Conservation (phyloP, 2,888 invertebrate genomes). For the Ditula angustiorana region DNA sequence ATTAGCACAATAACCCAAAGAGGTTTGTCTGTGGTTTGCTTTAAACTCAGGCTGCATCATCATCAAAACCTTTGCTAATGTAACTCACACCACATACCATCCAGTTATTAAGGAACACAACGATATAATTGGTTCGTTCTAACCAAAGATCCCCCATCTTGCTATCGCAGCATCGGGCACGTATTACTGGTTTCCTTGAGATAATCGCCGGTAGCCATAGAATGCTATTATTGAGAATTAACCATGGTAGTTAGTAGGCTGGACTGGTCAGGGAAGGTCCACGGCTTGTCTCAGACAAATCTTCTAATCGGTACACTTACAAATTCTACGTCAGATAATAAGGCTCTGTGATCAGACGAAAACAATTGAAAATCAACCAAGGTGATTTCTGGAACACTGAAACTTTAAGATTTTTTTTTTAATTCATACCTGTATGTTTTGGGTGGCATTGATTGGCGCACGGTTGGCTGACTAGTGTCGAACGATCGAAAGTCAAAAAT, state of each 20-base stretch:
- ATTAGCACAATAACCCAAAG: no score
- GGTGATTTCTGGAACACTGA: no score
- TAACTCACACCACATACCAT: not conserved
- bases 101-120: slow-evolving; percentile 21
- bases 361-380: no score
- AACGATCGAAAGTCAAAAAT: no score
- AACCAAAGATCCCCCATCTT: slow-evolving; percentile 15
- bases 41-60: no score
- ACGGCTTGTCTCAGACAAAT: not conserved
- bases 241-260: slow-evolving; percentile 10
- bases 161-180: slow-evolving; percentile 26
- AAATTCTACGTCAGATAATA: no score
- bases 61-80: not conserved
- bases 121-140: slow-evolving; percentile 29
- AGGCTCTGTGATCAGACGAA: no score
- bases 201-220: slow-evolving; percentile 23
- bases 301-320: not conserved
- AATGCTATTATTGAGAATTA: slow-evolving; percentile 18
- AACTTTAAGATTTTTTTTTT: no score
- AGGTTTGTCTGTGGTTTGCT: no score
- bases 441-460: no score
- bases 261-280: not conserved
- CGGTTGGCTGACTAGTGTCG: no score
- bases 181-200: slow-evolving; percentile 20
- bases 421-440: no score